phyloP scores from a whole-genome alignment of 2,113 vertebrate species.

The Phrynocephalus versicolor region DNA sequence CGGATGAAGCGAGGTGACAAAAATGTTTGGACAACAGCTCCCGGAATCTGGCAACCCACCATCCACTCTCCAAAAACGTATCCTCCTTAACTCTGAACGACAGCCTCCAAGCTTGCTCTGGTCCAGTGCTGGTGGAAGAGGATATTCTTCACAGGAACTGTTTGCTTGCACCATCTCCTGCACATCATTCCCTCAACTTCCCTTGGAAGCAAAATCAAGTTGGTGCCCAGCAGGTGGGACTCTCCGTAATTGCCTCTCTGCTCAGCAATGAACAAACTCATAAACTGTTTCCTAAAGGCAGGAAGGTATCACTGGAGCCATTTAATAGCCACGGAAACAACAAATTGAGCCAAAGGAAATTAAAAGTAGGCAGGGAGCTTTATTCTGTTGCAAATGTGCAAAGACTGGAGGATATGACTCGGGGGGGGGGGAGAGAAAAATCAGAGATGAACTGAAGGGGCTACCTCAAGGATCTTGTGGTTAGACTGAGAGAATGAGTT shows the following conservation, averaged over 20 bases:
- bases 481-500: neutral
- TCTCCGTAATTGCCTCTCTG: slow-evolving; percentile 5
- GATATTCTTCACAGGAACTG: too few species aligned
- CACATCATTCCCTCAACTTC: neutral
- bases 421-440: too few species aligned
- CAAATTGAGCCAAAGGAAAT: neutral
- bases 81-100: neutral
- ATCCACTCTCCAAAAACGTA: neutral
- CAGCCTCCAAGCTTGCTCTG: neutral
- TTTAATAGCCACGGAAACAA: neutral
- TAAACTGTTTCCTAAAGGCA: slow-evolving; percentile 6
- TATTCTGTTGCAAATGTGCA: neutral
- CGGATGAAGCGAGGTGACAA: too few species aligned
- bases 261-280: neutral
- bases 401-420: too few species aligned
- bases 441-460: neutral
- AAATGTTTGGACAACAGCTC: too few species aligned
- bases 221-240: neutral
- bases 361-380: neutral
- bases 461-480: neutral
- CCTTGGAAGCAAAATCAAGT: neutral
- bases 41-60: too few species aligned
- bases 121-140: neutral
- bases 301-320: neutral
- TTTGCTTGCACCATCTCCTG: neutral